These are phyloP conservation scores for Distichodus sexfasciatus DNA, from an alignment of 2,797 vertebrate genomes.

Conservation along the genomic window DNA sequence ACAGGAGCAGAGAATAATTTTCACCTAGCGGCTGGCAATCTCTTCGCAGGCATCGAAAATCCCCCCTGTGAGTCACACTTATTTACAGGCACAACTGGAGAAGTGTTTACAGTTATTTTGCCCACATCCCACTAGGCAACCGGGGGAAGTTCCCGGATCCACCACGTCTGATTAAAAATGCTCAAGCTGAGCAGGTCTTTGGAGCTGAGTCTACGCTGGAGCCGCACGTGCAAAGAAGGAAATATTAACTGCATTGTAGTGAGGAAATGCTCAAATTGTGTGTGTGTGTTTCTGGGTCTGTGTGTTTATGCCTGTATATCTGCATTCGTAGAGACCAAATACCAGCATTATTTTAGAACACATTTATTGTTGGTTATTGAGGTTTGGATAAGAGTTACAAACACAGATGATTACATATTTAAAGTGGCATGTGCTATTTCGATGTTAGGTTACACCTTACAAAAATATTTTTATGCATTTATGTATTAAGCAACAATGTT, in stretches of 20 bases:
- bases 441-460: no score
- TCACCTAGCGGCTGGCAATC: slow-evolving; percentile 39
- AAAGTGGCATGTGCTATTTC: no score
- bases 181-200: slow-evolving; percentile 29
- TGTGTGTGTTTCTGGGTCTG: not conserved
- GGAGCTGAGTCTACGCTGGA: not conserved
- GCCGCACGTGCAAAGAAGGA: slow-evolving; percentile 13
- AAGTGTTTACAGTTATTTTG: slow-evolving; percentile 44
- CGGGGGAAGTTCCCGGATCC: slow-evolving; percentile 28
- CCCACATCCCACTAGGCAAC: slow-evolving; percentile 21
- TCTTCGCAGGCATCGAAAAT: slow-evolving; percentile 26
- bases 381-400: no score
- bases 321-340: no score
- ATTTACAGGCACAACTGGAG: slow-evolving; percentile 46
- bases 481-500: no score
- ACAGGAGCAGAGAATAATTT: slow-evolving; percentile 42
- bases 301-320: no score
- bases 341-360: no score
- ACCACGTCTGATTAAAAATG: slow-evolving; percentile 38
- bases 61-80: slow-evolving; percentile 41
- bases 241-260: not conserved
- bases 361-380: no score
- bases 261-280: not conserved
- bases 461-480: no score
- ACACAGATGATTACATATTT: no score